Conservation (phyloP, 2,113 vertebrate species). For the Ranitomeya imitator region DNA sequence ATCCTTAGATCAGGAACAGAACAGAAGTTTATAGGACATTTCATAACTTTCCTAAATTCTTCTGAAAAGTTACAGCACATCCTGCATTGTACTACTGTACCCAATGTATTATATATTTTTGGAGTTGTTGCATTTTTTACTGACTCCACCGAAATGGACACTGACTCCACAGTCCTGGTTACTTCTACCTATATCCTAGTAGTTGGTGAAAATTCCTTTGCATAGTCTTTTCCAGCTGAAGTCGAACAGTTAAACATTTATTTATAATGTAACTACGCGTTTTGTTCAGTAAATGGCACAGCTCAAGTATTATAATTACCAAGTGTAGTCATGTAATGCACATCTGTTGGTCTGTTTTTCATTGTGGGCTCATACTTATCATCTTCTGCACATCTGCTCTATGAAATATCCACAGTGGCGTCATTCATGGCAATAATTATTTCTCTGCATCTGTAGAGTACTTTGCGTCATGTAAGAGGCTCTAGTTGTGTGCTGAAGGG, state of each 20-base stretch:
- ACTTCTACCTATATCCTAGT: neutral
- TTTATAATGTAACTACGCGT: neutral
- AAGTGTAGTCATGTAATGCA: slow-evolving; percentile 14
- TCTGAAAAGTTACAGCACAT: no score
- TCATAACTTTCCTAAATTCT: no score
- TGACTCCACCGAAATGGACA: no score
- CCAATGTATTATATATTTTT: no score
- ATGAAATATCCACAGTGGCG: neutral
- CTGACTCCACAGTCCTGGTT: no score
- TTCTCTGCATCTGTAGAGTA: neutral
- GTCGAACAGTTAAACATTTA: neutral
- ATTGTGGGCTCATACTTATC: slow-evolving; percentile 4
- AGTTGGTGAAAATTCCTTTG: neutral
- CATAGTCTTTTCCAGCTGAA: neutral
- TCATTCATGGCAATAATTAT: neutral
- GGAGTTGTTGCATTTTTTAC: no score
- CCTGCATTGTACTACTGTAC: no score
- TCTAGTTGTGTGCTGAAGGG: neutral
- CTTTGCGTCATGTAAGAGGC: neutral
- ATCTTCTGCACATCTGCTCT: slow-evolving; percentile 18
- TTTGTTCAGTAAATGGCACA: neutral
- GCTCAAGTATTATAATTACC: slow-evolving; percentile 9
- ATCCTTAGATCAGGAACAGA: no score
- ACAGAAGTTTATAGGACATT: no score
- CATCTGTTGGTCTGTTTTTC: neutral